These are phyloP conservation scores for Germaria angustata DNA, from an alignment of 2,888 invertebrate genomes.

Conservation along the genomic window DNA sequence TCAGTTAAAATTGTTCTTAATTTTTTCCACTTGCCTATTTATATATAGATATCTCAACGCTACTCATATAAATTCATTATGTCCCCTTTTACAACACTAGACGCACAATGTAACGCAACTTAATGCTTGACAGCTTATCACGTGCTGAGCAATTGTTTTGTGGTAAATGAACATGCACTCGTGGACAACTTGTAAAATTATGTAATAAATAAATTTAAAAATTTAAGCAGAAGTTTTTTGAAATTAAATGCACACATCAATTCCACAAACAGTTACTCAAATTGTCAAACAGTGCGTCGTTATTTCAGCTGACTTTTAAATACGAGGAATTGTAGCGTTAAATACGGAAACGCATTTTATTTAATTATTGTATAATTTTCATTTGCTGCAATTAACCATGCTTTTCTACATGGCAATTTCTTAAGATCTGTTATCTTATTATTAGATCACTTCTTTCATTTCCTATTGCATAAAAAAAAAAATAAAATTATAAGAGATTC, in stretches of 20 bases:
- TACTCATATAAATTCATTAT: background rate
- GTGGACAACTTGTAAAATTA: background rate
- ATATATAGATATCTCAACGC: no score
- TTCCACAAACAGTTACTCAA: conserved; percentile 20
- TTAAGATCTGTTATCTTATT: background rate
- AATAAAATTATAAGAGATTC: no score
- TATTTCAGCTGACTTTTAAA: background rate
- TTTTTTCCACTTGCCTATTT: no score
- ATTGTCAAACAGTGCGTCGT: conserved; percentile 1
- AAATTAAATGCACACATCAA: conserved; percentile 19
- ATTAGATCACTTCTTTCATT: no score
- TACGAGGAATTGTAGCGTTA: background rate
- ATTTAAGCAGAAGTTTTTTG: background rate
- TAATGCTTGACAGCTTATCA: conserved; percentile 16
- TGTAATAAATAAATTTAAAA: conserved; percentile 7
- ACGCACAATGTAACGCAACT: background rate
- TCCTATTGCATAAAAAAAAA: no score
- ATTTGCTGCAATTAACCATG: no score
- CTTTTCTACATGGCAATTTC: no score
- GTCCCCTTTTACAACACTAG: background rate
- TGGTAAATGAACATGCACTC: background rate
- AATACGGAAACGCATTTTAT: conserved; percentile 17
- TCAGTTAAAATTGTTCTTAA: no score
- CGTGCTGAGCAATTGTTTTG: background rate
- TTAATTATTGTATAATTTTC: background rate